Evolutionary conservation across 2,888 invertebrate species (phyloP).

Genomic region (Lithosia quadra): DNA sequence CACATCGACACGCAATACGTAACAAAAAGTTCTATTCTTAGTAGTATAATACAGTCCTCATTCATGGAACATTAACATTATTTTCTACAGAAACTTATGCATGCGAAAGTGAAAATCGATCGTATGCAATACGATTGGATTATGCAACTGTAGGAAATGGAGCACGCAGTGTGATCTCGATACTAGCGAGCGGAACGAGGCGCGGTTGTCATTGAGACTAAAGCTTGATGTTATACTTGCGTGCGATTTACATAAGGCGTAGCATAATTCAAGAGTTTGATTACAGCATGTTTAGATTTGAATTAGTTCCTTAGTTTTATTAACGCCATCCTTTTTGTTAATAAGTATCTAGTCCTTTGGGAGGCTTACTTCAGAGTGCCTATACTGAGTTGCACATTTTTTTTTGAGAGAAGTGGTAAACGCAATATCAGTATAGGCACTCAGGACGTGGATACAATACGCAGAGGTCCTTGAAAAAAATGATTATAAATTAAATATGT

Average conservation of each 20-base stretch:
- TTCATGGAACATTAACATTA: slow-evolving; percentile 3
- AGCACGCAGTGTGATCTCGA: slow-evolving; percentile 70
- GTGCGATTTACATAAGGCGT: background rate
- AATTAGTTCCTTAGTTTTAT: too few relatives aligned
- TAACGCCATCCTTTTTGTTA: too few relatives aligned
- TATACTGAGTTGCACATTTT: too few relatives aligned
- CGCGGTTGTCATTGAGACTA: slow-evolving; percentile 62
- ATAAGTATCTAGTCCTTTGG: too few relatives aligned
- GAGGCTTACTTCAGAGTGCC: too few relatives aligned
- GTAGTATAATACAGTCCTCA: background rate
- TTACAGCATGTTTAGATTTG: background rate
- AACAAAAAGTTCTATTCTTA: background rate
- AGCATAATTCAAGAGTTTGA: background rate
- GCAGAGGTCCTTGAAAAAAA: too few relatives aligned
- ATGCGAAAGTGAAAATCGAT: slow-evolving; percentile 80
- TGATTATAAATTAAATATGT: too few relatives aligned
- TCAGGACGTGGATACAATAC: too few relatives aligned
- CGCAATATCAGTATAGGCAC: too few relatives aligned
- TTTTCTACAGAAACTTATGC: slow-evolving; percentile 55
- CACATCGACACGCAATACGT: too few relatives aligned
- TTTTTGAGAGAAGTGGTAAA: too few relatives aligned
- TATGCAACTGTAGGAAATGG: slow-evolving; percentile 77
- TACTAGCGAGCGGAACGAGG: slow-evolving; percentile 70
- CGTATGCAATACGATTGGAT: slow-evolving; percentile 67
- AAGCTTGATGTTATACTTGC: slow-evolving; percentile 22